Conservation (phyloP, 2,888 invertebrate species). For the Ptilodon capucinus region DNA sequence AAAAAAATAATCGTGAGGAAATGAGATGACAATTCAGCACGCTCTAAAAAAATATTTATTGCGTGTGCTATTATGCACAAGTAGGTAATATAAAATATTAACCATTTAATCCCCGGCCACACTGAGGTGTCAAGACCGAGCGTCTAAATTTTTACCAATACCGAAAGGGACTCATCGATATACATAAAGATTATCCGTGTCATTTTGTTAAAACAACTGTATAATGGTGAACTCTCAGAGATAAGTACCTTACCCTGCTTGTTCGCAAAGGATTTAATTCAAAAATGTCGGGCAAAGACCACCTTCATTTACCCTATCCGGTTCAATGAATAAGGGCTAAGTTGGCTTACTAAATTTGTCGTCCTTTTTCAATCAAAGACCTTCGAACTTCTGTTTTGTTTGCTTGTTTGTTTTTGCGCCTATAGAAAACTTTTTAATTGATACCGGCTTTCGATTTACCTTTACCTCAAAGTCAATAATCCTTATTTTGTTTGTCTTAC, state of each 20-base stretch:
- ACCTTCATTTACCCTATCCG: slow-evolving; percentile 32
- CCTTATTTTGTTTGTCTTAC: background rate
- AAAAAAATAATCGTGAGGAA: too few species aligned
- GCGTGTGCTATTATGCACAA: background rate
- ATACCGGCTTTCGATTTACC: slow-evolving; percentile 43
- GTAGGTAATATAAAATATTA: background rate
- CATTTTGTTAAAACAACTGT: slow-evolving; percentile 33
- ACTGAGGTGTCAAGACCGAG: too few species aligned
- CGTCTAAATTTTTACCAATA: too few species aligned
- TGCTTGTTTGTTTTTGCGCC: slow-evolving; percentile 53
- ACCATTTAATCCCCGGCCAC: too few species aligned
- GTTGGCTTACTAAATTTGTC: slow-evolving; percentile 45
- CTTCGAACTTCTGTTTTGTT: slow-evolving; percentile 56
- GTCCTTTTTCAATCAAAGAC: slow-evolving; percentile 61
- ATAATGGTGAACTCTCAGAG: slow-evolving; percentile 28
- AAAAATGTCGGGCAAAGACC: slow-evolving; percentile 31
- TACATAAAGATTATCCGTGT: too few species aligned
- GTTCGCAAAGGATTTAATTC: slow-evolving; percentile 48
- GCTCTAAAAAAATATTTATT: background rate
- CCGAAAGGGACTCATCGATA: too few species aligned
- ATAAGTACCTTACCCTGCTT: slow-evolving; percentile 33
- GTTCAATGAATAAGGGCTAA: slow-evolving; percentile 42
- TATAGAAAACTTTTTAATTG: slow-evolving; percentile 66
- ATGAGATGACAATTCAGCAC: too few species aligned
- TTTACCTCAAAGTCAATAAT: background rate